Evolutionary conservation across 2,888 invertebrate genomes (phyloP), one percentile per base, ranked within the genome.

Genomic region (Formica aserva): DNA sequence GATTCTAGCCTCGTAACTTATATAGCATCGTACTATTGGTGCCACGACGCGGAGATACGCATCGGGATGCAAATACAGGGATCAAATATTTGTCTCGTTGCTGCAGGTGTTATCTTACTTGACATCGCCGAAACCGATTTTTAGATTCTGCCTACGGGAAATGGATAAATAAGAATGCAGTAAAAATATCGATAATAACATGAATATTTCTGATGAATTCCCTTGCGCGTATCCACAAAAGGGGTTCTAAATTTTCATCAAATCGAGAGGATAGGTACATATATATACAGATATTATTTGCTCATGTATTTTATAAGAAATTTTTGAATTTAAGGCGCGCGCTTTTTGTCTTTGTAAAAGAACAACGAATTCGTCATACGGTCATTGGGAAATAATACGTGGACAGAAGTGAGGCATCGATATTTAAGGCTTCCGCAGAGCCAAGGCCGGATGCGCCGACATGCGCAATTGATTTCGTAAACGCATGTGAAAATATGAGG

Each of bases 401-500:
- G 55, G 66, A 29, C 57, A 45, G 41, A 74, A 81, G 81, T 57
- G 85, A 82, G 81, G 76, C 82, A 82, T 74, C 41, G 83, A 62
- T 66, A 83, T 88, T 88, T 89, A 88, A 87, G 84, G 35, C 63
- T 45, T 63, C 26, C 48, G 65, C 75, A 76, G 62, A 29, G 52
- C 35, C 57, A 86, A 86, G 55, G 65, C 89, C 91, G 91, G 91
- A 91, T 89, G 87, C 82, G 69, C 66, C 88, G 91, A 90, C 86
- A 91, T 91, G 87, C 86, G 82, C 91, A 86, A 90, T 89, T 91
- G 88, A 91, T 91, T 91, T 90, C 84, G 85, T 86, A 88, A 88
- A 87, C 85, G 82, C 69, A 71, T 65, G 84, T 84, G 84, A 87
- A 84, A 84, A 84, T 84, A 82, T 65, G 60, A 84, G 77, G 38